Evolutionary conservation across 23 tunicate genomes (phyloP), one percentile per base, ranked within the genome.

Genomic region (Trididemnum nubilum): DNA sequence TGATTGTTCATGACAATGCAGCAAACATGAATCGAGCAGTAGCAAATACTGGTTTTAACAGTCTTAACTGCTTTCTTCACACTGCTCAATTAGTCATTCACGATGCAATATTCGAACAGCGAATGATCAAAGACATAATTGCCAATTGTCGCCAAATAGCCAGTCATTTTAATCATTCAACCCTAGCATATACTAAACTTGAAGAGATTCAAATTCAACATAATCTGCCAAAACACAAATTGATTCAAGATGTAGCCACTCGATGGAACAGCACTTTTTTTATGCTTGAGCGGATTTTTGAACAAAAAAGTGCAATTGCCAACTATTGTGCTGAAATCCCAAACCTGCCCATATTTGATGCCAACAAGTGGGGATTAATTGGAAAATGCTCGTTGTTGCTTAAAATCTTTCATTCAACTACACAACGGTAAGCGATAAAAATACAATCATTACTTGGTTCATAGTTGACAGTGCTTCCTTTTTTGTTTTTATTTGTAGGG

Each of bases 191-290:
- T 19, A 39, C 35, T 0, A 65, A 44, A 25, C 35, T 73, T 21
- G 57, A 54, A 33, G 85, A 64, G 64, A 22, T 74, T 15, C 87
- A 82, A 37, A 12, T 5, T 0, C 78, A 82, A 24, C 71, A 51
- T 25, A 36, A 35, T 4, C 18, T 82, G 2, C 77, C 82, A 0
- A 22, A 73, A 26, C 87, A 82, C 33, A 49, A 38, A 35, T 69
- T 74, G 0, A 49, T 82, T 2, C 87, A 82, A 64, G 93, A 88
- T 76, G 72, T 82, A 0, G 12, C 73, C 19, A 88, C 93, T 19
- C 64, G 93, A 44, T 88, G 93, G 87, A 88, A 88, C 72, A 83
- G 88, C 54, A 75, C 87, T 2, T 88, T 33, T 65, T 82, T 51
- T 44, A 88, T 88, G 87, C 79, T 88, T 23, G 37, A 76, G 9